Conservation (phyloP, 2,888 invertebrate species). For the Diploptera punctata region DNA sequence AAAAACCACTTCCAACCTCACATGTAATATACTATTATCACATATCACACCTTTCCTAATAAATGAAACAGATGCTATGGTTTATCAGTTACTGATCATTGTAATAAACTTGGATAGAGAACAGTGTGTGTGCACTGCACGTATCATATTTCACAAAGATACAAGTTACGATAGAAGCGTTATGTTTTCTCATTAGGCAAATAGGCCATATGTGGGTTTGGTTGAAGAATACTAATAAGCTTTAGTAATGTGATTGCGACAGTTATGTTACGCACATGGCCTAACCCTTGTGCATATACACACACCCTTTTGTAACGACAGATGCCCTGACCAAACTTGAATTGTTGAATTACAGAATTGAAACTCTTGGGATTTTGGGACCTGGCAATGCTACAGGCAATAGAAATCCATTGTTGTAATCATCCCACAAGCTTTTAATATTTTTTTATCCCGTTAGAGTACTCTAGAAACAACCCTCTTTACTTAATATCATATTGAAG, state of each 20-base stretch:
- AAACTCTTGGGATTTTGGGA: neutral
- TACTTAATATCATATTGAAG: neutral
- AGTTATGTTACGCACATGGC: conserved; percentile 13
- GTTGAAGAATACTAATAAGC: neutral
- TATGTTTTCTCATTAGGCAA: conserved; percentile 8
- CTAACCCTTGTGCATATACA: neutral
- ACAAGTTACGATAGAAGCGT: no score
- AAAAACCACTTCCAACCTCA: no score
- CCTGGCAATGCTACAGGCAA: neutral
- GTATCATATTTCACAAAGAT: no score
- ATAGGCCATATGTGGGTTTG: conserved; percentile 27
- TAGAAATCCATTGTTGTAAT: neutral
- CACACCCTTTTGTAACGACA: conserved; percentile 12
- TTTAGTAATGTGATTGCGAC: neutral
- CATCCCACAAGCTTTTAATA: conserved; percentile 4
- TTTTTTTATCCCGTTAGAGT: neutral
- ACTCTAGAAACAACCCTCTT: neutral
- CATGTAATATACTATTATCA: no score
- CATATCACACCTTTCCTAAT: no score
- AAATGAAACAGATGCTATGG: no score
- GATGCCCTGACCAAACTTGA: neutral
- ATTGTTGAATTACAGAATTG: neutral
- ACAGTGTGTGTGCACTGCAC: no score
- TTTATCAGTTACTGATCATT: no score
- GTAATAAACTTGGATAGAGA: no score